phyloP scores from a whole-genome alignment of 2,113 vertebrate species.

The Festucalex cinctus region DNA sequence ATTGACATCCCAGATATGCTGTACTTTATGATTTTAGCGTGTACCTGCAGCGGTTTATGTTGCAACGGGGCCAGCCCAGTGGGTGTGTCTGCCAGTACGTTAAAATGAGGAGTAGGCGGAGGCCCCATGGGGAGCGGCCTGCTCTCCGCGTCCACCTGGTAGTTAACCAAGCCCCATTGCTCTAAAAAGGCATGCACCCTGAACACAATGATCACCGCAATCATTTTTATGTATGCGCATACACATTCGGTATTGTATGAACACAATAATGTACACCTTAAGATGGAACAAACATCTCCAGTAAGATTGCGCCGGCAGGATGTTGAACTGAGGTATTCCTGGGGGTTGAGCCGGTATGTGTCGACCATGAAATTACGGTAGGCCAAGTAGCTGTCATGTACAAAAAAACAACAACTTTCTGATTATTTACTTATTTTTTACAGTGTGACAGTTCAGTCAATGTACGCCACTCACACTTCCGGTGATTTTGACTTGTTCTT shows the following conservation, averaged over 20 bases:
- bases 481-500: constrained; percentile 98
- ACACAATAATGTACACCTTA: constrained; percentile 75
- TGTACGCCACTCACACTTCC: constrained; percentile 85
- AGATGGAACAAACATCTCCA: constrained; percentile 93
- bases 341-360: constrained; percentile 93
- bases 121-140: constrained; percentile 95
- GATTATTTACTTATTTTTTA: background rate
- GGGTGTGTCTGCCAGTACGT: constrained; percentile 85
- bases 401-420: background rate
- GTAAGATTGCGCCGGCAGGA: constrained; percentile 93
- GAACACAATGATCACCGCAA: constrained; percentile 3
- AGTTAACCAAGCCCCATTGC: constrained; percentile 97
- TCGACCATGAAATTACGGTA: constrained; percentile 99
- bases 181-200: constrained; percentile 96
- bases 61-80: constrained; percentile 88
- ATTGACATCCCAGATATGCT: too few relatives aligned
- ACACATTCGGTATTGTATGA: background rate
- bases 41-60: constrained; percentile 88
- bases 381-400: constrained; percentile 83
- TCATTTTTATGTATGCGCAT: background rate
- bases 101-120: constrained; percentile 95
- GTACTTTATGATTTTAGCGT: background rate
- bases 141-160: constrained; percentile 96
- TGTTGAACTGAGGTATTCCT: constrained; percentile 93
- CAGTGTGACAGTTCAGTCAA: too few relatives aligned